A percentile compares a stretch with the other conserved stretches of the same genome.
These are phyloP conservation scores for Myrmecobius fasciatus DNA, from an alignment of 2,113 vertebrate species.

Conservation along the genomic window DNA sequence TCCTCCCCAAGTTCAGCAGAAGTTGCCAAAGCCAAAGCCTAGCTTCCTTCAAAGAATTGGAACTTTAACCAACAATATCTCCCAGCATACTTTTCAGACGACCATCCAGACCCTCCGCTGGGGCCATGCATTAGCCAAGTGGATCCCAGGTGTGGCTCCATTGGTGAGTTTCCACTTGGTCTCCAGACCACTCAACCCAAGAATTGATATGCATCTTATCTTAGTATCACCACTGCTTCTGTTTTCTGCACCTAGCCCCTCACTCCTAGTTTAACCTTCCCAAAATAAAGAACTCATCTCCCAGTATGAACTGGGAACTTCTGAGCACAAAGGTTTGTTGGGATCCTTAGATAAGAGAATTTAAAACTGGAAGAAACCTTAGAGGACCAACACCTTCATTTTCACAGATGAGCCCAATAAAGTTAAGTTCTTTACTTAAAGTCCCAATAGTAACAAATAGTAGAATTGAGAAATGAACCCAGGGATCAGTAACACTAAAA, in stretches of 20 bases:
- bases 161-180: slow-evolving; percentile 79
- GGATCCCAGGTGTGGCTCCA: slow-evolving; percentile 78
- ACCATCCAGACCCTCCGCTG: slow-evolving; percentile 78
- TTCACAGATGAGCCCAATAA: not conserved
- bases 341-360: not conserved
- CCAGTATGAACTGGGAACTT: not conserved
- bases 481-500: not conserved
- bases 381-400: not conserved
- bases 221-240: not conserved
- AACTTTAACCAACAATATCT: slow-evolving; percentile 76
- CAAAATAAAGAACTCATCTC: not conserved
- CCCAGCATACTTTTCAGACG: slow-evolving; percentile 79
- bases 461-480: not conserved
- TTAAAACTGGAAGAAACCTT: not conserved
- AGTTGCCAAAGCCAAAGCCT: slow-evolving; percentile 50
- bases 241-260: not conserved
- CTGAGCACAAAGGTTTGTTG: not conserved
- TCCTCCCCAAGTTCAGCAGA: not conserved
- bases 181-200: not conserved
- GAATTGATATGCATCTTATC: not conserved
- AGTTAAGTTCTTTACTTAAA: not conserved
- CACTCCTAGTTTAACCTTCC: not conserved
- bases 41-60: slow-evolving; percentile 77
- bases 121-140: slow-evolving; percentile 82
- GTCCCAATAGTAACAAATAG: not conserved